A percentile compares a stretch with the other conserved stretches of the same genome.
phyloP scores from a whole-genome alignment of 2,113 vertebrate genomes.

The Corydoras sp. region DNA sequence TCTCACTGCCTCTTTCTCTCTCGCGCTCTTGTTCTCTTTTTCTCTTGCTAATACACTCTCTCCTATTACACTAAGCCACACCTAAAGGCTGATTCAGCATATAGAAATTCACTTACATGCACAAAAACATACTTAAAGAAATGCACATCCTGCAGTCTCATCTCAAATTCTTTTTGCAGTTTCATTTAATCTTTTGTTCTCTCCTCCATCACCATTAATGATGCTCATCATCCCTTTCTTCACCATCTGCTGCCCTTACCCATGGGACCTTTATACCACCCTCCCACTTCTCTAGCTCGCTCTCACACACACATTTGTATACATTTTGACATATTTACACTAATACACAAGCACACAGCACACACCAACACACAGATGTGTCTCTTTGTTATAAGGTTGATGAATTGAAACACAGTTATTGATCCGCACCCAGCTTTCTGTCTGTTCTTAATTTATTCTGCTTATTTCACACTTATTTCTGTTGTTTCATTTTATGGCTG shows the following conservation, averaged over 20 bases:
- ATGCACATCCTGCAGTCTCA: slow-evolving; percentile 15
- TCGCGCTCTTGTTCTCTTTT: too few relatives aligned
- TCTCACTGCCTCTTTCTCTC: too few relatives aligned
- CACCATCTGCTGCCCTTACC: slow-evolving; percentile 72
- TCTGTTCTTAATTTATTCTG: too few relatives aligned
- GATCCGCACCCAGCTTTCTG: too few relatives aligned
- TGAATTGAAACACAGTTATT: too few relatives aligned
- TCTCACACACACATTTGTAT: slow-evolving; percentile 1
- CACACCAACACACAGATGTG: too few relatives aligned
- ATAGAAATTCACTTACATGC: background rate
- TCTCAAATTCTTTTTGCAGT: slow-evolving; percentile 28
- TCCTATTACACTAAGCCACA: background rate
- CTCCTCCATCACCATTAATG: slow-evolving; percentile 57
- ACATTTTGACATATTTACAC: background rate
- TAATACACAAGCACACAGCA: background rate
- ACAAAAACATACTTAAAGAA: slow-evolving; percentile 3
- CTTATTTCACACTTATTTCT: too few relatives aligned
- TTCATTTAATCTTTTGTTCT: slow-evolving; percentile 52
- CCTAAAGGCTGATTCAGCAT: background rate
- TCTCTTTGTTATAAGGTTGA: too few relatives aligned
- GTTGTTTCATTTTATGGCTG: too few relatives aligned
- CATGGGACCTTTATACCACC: slow-evolving; percentile 56
- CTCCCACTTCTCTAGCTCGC: slow-evolving; percentile 1
- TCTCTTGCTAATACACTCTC: too few relatives aligned
- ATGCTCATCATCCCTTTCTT: slow-evolving; percentile 61